Evolutionary conservation across 2,888 invertebrate species (phyloP).

Genomic region (Vesta saturnalis): DNA sequence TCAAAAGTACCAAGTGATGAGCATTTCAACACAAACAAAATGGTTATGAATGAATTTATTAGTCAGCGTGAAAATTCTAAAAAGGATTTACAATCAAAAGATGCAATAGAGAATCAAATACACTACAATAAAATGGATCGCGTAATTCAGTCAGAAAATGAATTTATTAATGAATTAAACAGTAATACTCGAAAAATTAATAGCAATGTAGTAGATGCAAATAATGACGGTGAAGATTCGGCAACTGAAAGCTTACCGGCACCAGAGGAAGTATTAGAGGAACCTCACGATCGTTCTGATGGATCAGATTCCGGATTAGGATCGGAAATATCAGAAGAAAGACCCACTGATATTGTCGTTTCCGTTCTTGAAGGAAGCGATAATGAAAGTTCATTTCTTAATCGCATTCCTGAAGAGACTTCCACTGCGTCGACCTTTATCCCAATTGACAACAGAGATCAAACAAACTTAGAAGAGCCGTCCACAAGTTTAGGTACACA

Average conservation of each 20-base stretch:
- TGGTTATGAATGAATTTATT: conserved; percentile 40
- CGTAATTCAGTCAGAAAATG: conserved; percentile 8
- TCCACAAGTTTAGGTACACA: conserved; percentile 37
- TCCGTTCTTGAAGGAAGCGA: conserved; percentile 60
- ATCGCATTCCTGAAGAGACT: conserved; percentile 54
- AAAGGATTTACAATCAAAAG: conserved; percentile 51
- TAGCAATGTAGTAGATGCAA: conserved; percentile 61
- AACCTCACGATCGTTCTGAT: conserved; percentile 76
- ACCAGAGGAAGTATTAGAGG: conserved; percentile 67
- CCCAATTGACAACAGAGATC: conserved; percentile 16
- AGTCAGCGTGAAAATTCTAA: conserved; percentile 52
- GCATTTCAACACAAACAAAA: conserved; percentile 45
- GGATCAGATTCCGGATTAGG: conserved; percentile 88
- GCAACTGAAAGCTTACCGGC: conserved; percentile 71
- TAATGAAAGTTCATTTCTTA: conserved; percentile 65
- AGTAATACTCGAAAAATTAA: conserved; percentile 57
- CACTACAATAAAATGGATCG: too few relatives aligned
- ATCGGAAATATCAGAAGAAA: conserved; percentile 75
- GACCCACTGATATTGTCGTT: conserved; percentile 47
- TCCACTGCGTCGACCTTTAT: conserved; percentile 27
- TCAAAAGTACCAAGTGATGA: conserved; percentile 13
- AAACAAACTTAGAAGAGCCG: conserved; percentile 45
- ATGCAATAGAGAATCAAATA: conserved; percentile 42
- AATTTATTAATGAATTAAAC: conserved; percentile 11
- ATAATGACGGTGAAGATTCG: conserved; percentile 71